phyloP scores from a whole-genome alignment of 2,888 invertebrate species.

The Idaea straminata region DNA sequence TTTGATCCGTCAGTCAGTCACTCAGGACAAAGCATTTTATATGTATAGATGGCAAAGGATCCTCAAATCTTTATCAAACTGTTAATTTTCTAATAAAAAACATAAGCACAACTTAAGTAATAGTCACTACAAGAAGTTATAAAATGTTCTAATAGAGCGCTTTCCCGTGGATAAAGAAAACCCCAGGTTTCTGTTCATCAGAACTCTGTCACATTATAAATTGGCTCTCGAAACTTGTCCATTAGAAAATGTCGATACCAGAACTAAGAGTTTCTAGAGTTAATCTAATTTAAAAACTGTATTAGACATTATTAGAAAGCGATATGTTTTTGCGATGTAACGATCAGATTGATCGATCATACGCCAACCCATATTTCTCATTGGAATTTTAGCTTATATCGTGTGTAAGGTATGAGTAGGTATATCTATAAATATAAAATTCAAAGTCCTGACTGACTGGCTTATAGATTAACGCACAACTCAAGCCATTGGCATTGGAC shows the following conservation, averaged over 20 bases:
- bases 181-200: slow-evolving; percentile 15
- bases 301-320: background rate
- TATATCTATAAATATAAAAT: too few species aligned
- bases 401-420: too few species aligned
- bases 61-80: slow-evolving; percentile 9
- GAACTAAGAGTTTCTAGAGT: background rate
- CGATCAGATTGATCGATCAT: background rate
- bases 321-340: background rate
- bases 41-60: too few species aligned
- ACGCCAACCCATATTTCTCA: background rate
- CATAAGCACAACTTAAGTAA: slow-evolving; percentile 20
- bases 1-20: too few species aligned
- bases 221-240: slow-evolving; percentile 28
- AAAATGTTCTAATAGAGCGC: slow-evolving; percentile 18
- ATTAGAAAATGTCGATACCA: slow-evolving; percentile 25
- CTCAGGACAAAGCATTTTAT: too few species aligned
- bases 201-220: slow-evolving; percentile 25
- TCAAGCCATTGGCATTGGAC: too few species aligned
- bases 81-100: slow-evolving; percentile 26
- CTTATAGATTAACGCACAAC: too few species aligned
- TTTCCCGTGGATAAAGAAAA: slow-evolving; percentile 26
- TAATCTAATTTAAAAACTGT: slow-evolving; percentile 2
- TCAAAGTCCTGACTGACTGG: too few species aligned
- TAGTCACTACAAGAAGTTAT: background rate
- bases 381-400: background rate